Evolutionary conservation across 2,113 vertebrate genomes (phyloP).

Genomic region (Okapia johnstoni): DNA sequence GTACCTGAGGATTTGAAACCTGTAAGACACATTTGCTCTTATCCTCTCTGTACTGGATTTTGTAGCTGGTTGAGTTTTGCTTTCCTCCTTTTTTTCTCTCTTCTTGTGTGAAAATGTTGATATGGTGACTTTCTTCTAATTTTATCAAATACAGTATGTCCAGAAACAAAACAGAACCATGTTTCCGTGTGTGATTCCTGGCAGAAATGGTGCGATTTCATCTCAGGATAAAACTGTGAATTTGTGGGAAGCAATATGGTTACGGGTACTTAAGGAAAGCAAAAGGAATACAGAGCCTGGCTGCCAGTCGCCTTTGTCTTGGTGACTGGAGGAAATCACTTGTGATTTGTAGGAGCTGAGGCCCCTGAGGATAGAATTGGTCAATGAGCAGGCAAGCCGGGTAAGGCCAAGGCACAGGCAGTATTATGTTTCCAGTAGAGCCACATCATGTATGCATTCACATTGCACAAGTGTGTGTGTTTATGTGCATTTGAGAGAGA

Average conservation of each 20-base stretch:
- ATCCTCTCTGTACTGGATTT: not conserved
- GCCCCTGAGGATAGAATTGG: not conserved
- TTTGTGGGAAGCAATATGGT: slow-evolving; percentile 62
- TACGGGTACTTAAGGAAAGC: slow-evolving; percentile 44
- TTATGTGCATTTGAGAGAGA: not conserved
- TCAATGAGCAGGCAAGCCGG: not conserved
- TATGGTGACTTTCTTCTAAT: slow-evolving; percentile 69
- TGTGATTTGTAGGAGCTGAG: not conserved
- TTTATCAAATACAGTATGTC: slow-evolving; percentile 76
- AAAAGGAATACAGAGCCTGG: not conserved
- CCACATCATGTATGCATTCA: not conserved
- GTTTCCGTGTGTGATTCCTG: slow-evolving; percentile 67
- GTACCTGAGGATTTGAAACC: not conserved
- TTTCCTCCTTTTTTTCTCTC: not conserved
- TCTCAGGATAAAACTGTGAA: slow-evolving; percentile 67
- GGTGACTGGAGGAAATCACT: not conserved
- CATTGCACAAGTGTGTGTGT: not conserved
- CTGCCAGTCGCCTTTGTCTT: slow-evolving; percentile 30
- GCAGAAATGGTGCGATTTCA: slow-evolving; percentile 64
- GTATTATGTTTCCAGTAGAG: not conserved
- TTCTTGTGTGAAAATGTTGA: slow-evolving; percentile 63
- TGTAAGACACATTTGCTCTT: not conserved
- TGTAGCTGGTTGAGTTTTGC: slow-evolving; percentile 1
- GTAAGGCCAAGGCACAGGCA: not conserved
- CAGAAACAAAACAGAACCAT: slow-evolving; percentile 72